Evolutionary conservation across 2,113 vertebrate species (phyloP), one percentile per base, ranked within the genome.

Genomic region (Tupaia tana): DNA sequence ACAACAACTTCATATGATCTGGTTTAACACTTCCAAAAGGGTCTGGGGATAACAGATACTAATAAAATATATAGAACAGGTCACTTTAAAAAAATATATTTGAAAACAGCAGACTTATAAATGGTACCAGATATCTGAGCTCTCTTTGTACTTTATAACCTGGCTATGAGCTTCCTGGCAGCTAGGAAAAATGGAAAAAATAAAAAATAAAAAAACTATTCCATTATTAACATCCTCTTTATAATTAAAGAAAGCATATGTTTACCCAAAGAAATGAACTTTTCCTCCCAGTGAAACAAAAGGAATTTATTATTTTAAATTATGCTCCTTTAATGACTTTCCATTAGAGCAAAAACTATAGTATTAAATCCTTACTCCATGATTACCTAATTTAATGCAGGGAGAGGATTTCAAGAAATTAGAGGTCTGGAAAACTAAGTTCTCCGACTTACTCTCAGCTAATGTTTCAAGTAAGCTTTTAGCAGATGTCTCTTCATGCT

Each of bases 291-390:
- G 66, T 75, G 59, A 75, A 91, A 94, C 75, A 86, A 90, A 96
- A 85, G 59, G 22, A 29, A 89, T 89, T 93, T 94, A 87, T 92
- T 92, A 78, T 94, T 95, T 92, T 84, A 94, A 86, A 56, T 89
- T 66, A 79, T 66, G 64, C 56, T 75, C 80, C 3, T 90, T 90
- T 83, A 83, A 71, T 92, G 89, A 89, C 56, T 92, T 22, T 90
- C 59, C 71, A 84, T 95, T 86, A 86, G 31, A 90, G 43, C 64
- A 61, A 97, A 94, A 90, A 34, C 83, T 31, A 2, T 83, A 83
- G 79, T 61, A 61, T 14, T 93, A 91, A 84, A 70, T 91, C 92
- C 89, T 91, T 81, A 63, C 70, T 74, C 69, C 19, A 4, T 0
- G 0, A 66, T 86, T 78, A 74, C 67, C 90, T 87, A 77, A 78